Conservation (phyloP, 1,140 invertebrate species). For the Bradynema listronoti region DNA sequence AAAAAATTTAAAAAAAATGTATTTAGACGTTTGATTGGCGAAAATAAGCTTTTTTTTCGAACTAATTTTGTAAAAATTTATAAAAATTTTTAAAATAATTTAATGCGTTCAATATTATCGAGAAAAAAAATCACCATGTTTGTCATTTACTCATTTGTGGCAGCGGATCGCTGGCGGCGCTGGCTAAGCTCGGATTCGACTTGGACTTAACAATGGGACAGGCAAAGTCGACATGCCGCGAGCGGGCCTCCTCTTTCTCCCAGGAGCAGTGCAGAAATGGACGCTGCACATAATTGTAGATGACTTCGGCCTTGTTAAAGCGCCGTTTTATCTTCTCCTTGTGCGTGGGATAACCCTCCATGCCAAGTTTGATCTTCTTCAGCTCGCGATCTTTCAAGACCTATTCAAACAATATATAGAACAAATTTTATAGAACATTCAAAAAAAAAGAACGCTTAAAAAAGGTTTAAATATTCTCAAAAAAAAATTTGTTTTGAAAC, state of each 20-base stretch:
- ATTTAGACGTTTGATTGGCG: no score
- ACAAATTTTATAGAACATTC: no score
- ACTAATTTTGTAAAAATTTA: no score
- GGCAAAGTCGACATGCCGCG: conserved; percentile 90
- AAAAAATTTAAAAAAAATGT: background rate
- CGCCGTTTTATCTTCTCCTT: conserved; percentile 82
- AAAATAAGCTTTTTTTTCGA: no score
- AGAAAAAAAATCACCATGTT: no score
- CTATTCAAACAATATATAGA: no score
- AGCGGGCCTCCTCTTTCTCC: conserved; percentile 99
- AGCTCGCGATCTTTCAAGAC: conserved; percentile 91
- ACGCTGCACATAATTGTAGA: conserved; percentile 99
- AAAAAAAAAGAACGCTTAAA: conserved; percentile 43
- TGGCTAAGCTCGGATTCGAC: conserved; percentile 53
- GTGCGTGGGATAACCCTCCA: conserved; percentile 92
- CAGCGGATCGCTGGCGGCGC: conserved; percentile 37
- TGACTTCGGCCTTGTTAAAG: conserved; percentile 78
- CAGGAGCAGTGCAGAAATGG: conserved; percentile 99
- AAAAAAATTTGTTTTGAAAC: background rate
- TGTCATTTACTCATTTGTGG: conserved; percentile 32
- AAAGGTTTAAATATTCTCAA: background rate
- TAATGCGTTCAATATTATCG: no score
- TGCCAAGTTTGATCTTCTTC: conserved; percentile 97
- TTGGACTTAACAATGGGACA: conserved; percentile 58
- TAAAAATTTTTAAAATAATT: no score